Evolutionary conservation across 2,113 vertebrate genomes (phyloP).

Genomic region (Oxyura jamaicensis): DNA sequence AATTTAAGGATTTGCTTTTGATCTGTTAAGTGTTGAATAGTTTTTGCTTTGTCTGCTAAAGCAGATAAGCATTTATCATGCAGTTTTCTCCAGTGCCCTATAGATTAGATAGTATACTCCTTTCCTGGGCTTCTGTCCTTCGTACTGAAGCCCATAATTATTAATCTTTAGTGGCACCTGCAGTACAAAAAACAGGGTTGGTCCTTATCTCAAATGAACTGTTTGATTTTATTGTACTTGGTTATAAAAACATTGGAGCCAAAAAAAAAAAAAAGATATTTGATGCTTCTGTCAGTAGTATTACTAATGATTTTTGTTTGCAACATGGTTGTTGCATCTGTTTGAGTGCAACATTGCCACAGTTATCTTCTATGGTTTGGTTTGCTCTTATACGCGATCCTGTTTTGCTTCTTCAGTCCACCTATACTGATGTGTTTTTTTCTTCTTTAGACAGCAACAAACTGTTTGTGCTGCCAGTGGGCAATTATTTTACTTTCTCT

Average conservation of each 20-base stretch:
- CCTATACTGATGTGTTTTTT: background rate
- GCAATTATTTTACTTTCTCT: background rate
- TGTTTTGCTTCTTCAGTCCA: background rate
- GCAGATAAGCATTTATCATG: constrained; percentile 43
- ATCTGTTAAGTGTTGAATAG: constrained; percentile 4
- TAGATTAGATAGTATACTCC: constrained; percentile 42
- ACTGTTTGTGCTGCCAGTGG: background rate
- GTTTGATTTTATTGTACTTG: constrained; percentile 15
- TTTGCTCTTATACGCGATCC: background rate
- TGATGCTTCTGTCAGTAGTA: background rate
- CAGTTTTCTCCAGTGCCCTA: background rate
- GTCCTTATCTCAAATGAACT: background rate
- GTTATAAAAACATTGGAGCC: background rate
- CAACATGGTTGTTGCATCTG: background rate
- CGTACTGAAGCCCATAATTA: constrained; percentile 19
- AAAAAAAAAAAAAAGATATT: background rate
- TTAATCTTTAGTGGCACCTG: constrained; percentile 23
- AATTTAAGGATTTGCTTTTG: constrained; percentile 23
- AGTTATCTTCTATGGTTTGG: background rate
- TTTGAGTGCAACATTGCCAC: background rate
- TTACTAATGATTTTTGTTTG: background rate
- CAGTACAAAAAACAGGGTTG: background rate
- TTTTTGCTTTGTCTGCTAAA: constrained; percentile 31
- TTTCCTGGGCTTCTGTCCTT: constrained; percentile 13
- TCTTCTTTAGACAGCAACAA: background rate